Base-by-base conservation (phyloP, 2,113 vertebrate genomes). In the Cettia cetti region DNA sequence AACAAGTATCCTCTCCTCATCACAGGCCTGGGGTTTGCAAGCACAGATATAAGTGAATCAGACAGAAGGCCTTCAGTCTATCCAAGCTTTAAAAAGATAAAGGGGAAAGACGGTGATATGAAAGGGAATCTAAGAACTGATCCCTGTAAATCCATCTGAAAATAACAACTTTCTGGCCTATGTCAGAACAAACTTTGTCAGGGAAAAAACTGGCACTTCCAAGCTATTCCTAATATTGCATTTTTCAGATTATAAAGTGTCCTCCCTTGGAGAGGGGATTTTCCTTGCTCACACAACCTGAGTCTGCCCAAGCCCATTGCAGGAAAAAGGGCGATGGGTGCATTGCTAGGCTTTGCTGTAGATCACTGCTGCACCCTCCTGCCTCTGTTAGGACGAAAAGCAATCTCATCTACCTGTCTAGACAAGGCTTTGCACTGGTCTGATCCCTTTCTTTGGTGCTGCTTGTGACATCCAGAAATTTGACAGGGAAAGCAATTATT, bases 401-500 rank as follows among this genome's bases (percentile, higher is more conserved):
- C 82, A 96, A 86, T 95, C 81, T 97, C 94, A 97, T 97, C 94
- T 95, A 89, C 89, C 94, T 93, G 95, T 96, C 96, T 96, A 94
- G 93, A 94, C 95, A 92, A 91, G 80, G 92, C 94, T 96, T 97
- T 96, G 75, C 82, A 82, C 81, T 65, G 75, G 89, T 95, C 93
- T 96, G 87, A 91, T 94, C 89, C 94, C 74, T 84, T 68, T 94
- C 89, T 85, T 92, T 88, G 88, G 87, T 86, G 77, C 89, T 86
- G 70, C 81, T 90, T 92, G 70, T 86, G 82, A 91, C 92, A 95
- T 95, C 89, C 75, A 94, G 95, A 96, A 95, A 96, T 97, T 96
- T 97, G 97, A 97, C 94, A 97, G 96, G 93, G 86, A 95, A 96
- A 95, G 94, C 89, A 96, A 93, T 92, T 96, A 97, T 96, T 97